These are phyloP conservation scores for Artemisiospiza belli DNA, from an alignment of 2,113 vertebrate species.

Conservation along the genomic window DNA sequence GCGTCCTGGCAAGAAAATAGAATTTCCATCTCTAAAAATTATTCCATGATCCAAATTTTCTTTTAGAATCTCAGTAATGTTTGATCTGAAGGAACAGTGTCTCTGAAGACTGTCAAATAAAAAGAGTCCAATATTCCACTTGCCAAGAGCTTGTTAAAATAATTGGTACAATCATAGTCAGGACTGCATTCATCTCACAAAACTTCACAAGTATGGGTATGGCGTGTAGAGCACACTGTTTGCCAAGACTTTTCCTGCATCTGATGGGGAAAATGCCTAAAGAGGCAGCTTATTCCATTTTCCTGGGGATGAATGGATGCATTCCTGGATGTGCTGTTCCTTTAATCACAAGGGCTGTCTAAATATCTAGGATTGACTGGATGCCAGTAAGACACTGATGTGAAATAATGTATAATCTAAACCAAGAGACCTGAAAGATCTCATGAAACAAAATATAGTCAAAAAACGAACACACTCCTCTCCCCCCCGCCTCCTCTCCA, in stretches of 20 bases:
- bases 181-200: neutral
- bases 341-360: neutral
- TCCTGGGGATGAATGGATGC: neutral
- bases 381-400: neutral
- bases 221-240: neutral
- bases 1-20: neutral
- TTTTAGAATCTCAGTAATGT: neutral
- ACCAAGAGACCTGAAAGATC: neutral
- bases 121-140: neutral
- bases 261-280: neutral
- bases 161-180: neutral
- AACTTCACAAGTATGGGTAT: neutral
- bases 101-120: neutral
- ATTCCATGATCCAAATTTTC: neutral
- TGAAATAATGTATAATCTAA: neutral
- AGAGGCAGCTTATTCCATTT: neutral
- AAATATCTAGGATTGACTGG: neutral
- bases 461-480: accelerated
- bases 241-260: neutral
- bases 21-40: neutral
- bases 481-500: accelerated
- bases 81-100: neutral
- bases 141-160: neutral
- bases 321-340: neutral
- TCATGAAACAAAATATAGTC: neutral